Evolutionary conservation across 2,797 vertebrate species (phyloP), one percentile per base, ranked within the genome.

Genomic region (Sebastiscus tertius): DNA sequence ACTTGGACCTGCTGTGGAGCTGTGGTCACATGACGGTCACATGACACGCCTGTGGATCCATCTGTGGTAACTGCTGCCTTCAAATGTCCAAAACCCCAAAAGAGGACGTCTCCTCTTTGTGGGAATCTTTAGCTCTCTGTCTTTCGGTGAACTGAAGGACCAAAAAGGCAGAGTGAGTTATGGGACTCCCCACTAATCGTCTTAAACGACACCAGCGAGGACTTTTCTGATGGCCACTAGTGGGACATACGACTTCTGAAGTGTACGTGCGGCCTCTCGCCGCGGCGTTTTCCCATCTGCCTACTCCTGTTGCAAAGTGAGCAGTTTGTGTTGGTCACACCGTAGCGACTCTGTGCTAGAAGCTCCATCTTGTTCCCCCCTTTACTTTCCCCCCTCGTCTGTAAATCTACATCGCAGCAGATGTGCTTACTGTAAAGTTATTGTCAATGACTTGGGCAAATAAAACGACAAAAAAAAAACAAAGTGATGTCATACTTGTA

Each of bases 401-500:
- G 88, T 93, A 89, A 90, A 89, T 92, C 80, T 82, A 85, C 85
- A 89, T 93, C 69, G 55, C 85, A 81, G 90, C 80, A 90, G 81
- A 92, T 88, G 91, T 92, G 84, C 89, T 94, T 90, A 88, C 79
- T 93, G 89, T 93, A 94, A 93, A 93, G 78, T 92, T 93, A 87
- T 86, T 72, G 88, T 94, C 88, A 81, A 91, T 87, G 84, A 94
- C 92, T 92, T 89, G 79, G 81, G 87, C 81, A 82, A 76, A 77
- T 75, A 7, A 68, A 80, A 76, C 33, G 80, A 49, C 46, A 55
- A 36, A 22, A 33, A 31, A 49, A 66, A 82, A 64, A 69, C 27
- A 67, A 91, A 87, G 89, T 88, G 87, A 94, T 94, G 94, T 96
- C 92, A 94, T 89, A 95, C 89, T 81, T 95, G 91, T 95, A 94